Percentiles rank a stretch among this genome's conserved stretches.
These are phyloP conservation scores for Argynnis bischoffii DNA, from an alignment of 2,888 invertebrate genomes.

Conservation along the genomic window DNA sequence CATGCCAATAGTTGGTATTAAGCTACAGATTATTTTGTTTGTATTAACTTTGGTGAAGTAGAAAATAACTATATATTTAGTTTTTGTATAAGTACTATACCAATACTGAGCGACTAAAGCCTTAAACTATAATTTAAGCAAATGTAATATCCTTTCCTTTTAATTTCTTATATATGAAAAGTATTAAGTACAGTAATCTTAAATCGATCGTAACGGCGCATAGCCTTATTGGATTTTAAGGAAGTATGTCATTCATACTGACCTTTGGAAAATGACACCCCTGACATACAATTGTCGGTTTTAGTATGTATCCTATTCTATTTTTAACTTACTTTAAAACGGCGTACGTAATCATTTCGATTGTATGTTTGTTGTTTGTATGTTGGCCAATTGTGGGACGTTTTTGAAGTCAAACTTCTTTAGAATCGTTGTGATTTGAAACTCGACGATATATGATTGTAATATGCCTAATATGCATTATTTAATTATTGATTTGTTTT, in stretches of 20 bases:
- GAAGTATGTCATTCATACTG: constrained; percentile 25
- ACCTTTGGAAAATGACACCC: constrained; percentile 21
- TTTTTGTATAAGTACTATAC: neutral
- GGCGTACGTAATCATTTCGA: too few species aligned
- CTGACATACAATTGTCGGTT: constrained; percentile 11
- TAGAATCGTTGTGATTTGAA: too few species aligned
- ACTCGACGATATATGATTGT: too few species aligned
- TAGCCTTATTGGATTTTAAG: constrained; percentile 32
- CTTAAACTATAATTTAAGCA: neutral
- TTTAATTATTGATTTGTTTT: too few species aligned
- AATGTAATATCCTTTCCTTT: too few species aligned
- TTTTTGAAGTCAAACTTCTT: too few species aligned
- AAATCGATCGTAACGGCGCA: constrained; percentile 17
- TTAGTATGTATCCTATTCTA: neutral
- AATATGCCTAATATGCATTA: too few species aligned
- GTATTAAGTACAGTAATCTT: neutral
- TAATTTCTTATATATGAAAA: neutral
- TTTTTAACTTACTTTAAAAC: too few species aligned
- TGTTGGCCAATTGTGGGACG: too few species aligned
- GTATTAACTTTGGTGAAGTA: constrained; percentile 7
- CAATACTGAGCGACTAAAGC: neutral
- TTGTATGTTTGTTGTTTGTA: too few species aligned
- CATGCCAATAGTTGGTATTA: constrained; percentile 9
- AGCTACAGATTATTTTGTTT: neutral
- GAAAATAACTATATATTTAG: constrained; percentile 6